Conservation (phyloP, 2,113 vertebrate genomes). For the Heterotis niloticus region DNA sequence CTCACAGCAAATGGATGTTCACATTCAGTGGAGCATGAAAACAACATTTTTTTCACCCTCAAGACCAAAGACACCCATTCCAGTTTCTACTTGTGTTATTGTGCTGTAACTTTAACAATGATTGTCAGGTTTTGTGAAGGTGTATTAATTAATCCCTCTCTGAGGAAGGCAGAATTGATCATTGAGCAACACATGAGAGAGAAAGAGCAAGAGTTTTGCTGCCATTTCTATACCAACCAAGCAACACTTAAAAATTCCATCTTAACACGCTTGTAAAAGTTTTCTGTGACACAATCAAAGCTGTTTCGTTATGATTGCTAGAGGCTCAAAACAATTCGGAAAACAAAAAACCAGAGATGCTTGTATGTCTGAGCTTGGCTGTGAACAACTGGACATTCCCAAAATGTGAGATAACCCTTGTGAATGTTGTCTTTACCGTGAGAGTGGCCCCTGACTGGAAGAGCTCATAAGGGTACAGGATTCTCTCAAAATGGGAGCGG, state of each 20-base stretch:
- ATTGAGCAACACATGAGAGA: neutral
- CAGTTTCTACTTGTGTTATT: no score
- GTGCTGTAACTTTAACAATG: no score
- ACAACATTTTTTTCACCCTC: neutral
- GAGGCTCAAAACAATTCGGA: no score
- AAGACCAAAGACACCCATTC: neutral
- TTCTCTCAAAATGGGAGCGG: conserved; percentile 88
- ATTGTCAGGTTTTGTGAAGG: neutral
- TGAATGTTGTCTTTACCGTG: conserved; percentile 68
- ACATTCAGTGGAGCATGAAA: neutral
- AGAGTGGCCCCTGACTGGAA: conserved; percentile 94
- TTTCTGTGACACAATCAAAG: neutral
- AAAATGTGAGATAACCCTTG: no score
- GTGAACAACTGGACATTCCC: neutral
- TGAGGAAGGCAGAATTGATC: neutral
- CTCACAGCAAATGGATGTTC: no score
- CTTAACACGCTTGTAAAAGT: neutral
- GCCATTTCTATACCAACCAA: neutral
- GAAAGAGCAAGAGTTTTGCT: neutral
- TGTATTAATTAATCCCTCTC: neutral
- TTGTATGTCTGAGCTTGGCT: no score
- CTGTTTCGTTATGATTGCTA: no score
- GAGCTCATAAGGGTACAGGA: conserved; percentile 95
- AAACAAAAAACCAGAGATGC: neutral
- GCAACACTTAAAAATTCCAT: neutral